Evolutionary conservation across 2,113 vertebrate genomes (phyloP).

Genomic region (Nannobrachium achirus): DNA sequence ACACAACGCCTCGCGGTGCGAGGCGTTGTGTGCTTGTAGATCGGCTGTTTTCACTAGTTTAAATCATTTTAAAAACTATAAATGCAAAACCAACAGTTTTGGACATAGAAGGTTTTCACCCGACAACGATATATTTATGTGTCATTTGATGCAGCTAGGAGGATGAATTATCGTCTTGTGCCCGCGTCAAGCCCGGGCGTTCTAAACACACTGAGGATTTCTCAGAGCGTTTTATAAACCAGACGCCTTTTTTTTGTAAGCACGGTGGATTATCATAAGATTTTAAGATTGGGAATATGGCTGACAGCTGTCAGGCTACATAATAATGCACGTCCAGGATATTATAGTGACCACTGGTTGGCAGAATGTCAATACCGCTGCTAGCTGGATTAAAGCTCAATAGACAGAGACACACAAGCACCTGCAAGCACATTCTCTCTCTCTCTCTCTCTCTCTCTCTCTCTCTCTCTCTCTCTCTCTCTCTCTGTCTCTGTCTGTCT

Average conservation of each 20-base stretch:
- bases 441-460: too few species aligned
- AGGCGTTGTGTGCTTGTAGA: too few species aligned
- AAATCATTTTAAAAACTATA: too few species aligned
- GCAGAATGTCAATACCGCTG: conserved; percentile 68
- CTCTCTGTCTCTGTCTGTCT: too few species aligned
- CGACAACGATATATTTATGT: conserved; percentile 31
- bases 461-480: too few species aligned
- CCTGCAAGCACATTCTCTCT: conserved; percentile 12
- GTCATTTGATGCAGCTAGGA: conserved; percentile 31
- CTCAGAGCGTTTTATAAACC: conserved; percentile 70
- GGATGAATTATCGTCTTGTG: conserved; percentile 65
- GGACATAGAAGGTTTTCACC: too few species aligned
- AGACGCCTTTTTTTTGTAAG: conserved; percentile 77
- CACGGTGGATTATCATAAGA: conserved; percentile 78
- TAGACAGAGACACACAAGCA: conserved; percentile 56
- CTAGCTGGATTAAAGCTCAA: conserved; percentile 75
- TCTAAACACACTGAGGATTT: conserved; percentile 80
- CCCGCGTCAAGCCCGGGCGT: conserved; percentile 59
- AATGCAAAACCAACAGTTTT: too few species aligned
- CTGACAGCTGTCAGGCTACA: conserved; percentile 77
- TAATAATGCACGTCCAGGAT: conserved; percentile 73
- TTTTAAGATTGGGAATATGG: conserved; percentile 79
- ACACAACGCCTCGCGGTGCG: too few species aligned
- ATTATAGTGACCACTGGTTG: conserved; percentile 67
- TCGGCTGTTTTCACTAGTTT: too few species aligned